Evolutionary conservation across 2,113 vertebrate species (phyloP).

Genomic region (Anolis carolinensis): DNA sequence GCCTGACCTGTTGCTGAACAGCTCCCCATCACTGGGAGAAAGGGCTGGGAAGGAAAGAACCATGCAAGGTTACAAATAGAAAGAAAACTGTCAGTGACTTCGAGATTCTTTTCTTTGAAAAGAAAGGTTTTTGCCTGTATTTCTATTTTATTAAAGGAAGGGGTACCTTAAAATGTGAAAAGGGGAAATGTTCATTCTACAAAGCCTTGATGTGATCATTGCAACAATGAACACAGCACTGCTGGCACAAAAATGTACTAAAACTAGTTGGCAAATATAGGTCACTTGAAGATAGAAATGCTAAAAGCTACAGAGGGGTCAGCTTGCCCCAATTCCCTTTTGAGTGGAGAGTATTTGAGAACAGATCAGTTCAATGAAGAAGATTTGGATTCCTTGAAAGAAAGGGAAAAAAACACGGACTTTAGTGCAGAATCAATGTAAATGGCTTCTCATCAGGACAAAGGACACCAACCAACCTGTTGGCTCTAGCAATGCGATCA

Average conservation of each 20-base stretch:
- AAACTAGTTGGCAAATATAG: constrained; percentile 15
- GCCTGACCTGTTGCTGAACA: constrained; percentile 17
- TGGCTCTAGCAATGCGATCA: too few relatives aligned
- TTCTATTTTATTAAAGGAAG: constrained; percentile 53
- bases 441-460: background rate
- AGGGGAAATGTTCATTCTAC: background rate
- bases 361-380: constrained; percentile 8
- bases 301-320: constrained; percentile 43
- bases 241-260: constrained; percentile 10
- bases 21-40: constrained; percentile 22
- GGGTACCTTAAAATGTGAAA: background rate
- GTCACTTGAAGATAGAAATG: constrained; percentile 40
- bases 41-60: background rate
- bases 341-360: background rate
- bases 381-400: background rate
- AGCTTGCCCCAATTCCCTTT: background rate
- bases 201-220: constrained; percentile 39
- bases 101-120: constrained; percentile 56
- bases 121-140: constrained; percentile 35
- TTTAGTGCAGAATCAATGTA: background rate
- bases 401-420: background rate
- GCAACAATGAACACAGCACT: constrained; percentile 32
- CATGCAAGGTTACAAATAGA: constrained; percentile 70
- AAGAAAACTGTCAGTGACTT: constrained; percentile 52
- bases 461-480: background rate